Evolutionary conservation across 2,888 invertebrate genomes (phyloP).

Genomic region (Isotomurus palustris): DNA sequence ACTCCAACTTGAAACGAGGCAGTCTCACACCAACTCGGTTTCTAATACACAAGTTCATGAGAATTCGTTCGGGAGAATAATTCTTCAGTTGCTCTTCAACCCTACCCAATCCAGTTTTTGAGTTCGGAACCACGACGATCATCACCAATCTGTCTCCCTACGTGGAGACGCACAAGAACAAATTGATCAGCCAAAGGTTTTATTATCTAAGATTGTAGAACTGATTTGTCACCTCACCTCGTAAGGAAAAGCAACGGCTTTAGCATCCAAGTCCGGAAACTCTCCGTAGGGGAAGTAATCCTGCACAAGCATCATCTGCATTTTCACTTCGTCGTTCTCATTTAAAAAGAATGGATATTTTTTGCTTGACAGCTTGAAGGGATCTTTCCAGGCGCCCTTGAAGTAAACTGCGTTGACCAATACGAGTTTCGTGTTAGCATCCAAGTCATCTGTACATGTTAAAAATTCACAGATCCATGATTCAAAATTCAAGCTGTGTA

Average conservation of each 20-base stretch:
- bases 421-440: conserved; percentile 60
- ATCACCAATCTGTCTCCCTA: conserved; percentile 64
- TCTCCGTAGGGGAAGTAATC: conserved; percentile 46
- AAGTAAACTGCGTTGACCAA: conserved; percentile 82
- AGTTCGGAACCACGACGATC: conserved; percentile 68
- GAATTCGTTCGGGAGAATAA: conserved; percentile 16
- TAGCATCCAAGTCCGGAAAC: conserved; percentile 46
- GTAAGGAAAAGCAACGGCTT: conserved; percentile 49
- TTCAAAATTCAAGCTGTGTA: background rate
- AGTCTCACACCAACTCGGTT: conserved; percentile 51
- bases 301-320: conserved; percentile 51
- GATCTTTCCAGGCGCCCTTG: conserved; percentile 69
- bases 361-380: conserved; percentile 61
- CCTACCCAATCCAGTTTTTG: background rate
- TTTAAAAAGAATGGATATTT: conserved; percentile 50
- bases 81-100: conserved; percentile 11
- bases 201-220: background rate
- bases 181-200: background rate
- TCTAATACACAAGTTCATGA: conserved; percentile 52
- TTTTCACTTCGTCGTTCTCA: conserved; percentile 38
- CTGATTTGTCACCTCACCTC: conserved; percentile 23
- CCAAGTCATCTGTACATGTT: conserved; percentile 54
- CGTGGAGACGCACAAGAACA: background rate
- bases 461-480: background rate
- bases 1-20: conserved; percentile 62